Base-by-base conservation (phyloP, 2,113 vertebrate species). In the Aegotheles bennettii region DNA sequence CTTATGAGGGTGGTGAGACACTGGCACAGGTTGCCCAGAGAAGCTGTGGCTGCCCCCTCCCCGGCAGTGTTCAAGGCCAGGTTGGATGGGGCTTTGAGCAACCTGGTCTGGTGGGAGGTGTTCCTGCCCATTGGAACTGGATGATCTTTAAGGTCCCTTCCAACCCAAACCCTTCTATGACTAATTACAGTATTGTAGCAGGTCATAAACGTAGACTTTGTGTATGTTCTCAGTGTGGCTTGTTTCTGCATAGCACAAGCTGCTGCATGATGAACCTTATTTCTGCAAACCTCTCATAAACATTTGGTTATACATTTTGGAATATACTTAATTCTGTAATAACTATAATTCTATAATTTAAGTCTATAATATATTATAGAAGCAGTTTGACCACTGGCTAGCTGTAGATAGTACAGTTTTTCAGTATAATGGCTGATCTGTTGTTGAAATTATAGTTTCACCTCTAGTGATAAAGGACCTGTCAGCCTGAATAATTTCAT, bases 391-490 rank as follows among this genome's bases (percentile, higher is more conserved):
- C 50, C 35, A 47, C 51, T 78, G 65, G 36, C 43, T 93, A 56
- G 61, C 78, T 67, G 16, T 60, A 77, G 60, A 35, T 67, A 63
- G 8, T 89, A 16, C 28, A 16, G 12, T 38, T 83, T 48, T 92
- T 96, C 90, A 65, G 36, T 68, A 17, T 43, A 89, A 54, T 50
- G 61, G 17, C 33, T 78, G 43, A 67, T 28, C 20, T 56, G 20
- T 81, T 96, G 25, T 63, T 93, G 47, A 89, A 88, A 87, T 64
- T 42, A 7, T 47, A 86, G 16, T 33, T 95, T 95, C 54, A 85
- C 18, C 35, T 87, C 54, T 31, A n/a, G 35, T 87, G 67, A 61
- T 57, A 84, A 81, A 63, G 36, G 33, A 50, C 45, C 25, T 89
- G 64, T 84, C 82, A 92, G 57, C 53, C 54, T 75, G 68, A 92